Base-by-base conservation (phyloP, 2,888 invertebrate genomes). In the Coecobrya sp. region DNA sequence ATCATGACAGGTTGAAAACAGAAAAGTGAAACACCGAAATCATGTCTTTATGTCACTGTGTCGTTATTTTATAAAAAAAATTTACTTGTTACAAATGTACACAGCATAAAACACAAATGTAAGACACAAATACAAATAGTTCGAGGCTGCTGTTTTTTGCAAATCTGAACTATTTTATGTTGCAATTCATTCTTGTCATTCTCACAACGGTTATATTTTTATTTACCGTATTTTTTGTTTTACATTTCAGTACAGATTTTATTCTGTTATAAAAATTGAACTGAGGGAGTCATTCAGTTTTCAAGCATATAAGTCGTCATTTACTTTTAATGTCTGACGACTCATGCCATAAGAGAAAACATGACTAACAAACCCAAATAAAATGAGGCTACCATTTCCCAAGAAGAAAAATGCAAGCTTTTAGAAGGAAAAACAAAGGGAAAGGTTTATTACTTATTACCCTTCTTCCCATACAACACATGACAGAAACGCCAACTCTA, bases 391-490 rank as follows among this genome's bases (percentile, higher is more conserved):
- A 85, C 13, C 19, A 65, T 16, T 65, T 27, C 8, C 25, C 36
- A 7, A 36, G 36, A 65, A 27, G 65, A 65, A 65, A 27, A 65
- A 27, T 27, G 27, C 11, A 65, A 27, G 5, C 65, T 65, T 27
- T 65, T 65, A 27, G 27, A 49, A 49, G 10, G 65, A 25, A 79
- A 52, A 82, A 82, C 36, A 27, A 36, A 16, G 36, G 68, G 25
- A 85, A 65, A 65, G 19, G 65, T 65, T 42, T 68, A 85, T 85
- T 85, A 85, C 68, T 85, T 85, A 85, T 85, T 85, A 68, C 84
- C 27, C 27, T 65, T 7, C 27, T 27, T 27, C 11, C 27, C 16
- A 16, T 8, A 55, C 25, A 8, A 25, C 13, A 16, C 1, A 81
- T 19, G 16, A 55, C 13, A 59, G 8, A 2, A 19, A 81, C 30